Conservation (phyloP, 2,888 invertebrate genomes). For the Arctia plantaginis region DNA sequence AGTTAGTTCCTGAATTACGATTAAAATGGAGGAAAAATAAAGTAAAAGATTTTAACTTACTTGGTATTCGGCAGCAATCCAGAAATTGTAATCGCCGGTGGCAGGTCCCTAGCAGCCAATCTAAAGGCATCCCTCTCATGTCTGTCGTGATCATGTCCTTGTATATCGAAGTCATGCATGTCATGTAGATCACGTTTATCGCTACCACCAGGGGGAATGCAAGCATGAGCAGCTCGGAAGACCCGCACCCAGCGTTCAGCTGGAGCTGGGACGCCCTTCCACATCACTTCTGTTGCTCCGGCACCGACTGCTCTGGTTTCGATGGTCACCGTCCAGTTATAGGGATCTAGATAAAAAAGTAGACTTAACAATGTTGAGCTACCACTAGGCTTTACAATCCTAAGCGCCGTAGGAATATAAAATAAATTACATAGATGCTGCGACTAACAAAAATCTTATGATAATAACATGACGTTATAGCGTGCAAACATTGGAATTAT, state of each 20-base stretch:
- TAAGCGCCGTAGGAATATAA: too few species aligned
- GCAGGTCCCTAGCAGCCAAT: conserved; percentile 74
- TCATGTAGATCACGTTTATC: conserved; percentile 19
- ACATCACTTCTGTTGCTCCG: conserved; percentile 91
- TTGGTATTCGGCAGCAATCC: conserved; percentile 88
- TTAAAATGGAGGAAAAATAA: not conserved
- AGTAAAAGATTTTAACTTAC: conserved; percentile 49
- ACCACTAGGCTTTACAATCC: not conserved
- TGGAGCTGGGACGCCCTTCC: conserved; percentile 95
- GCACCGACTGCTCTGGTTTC: conserved; percentile 92
- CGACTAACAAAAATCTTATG: too few species aligned
- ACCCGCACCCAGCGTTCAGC: conserved; percentile 96
- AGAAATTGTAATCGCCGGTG: conserved; percentile 69
- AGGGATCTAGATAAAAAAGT: conserved; percentile 87
- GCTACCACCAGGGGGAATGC: conserved; percentile 62
- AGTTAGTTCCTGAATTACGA: not conserved
- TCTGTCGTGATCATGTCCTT: conserved; percentile 25
- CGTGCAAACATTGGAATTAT: too few species aligned
- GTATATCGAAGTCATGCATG: conserved; percentile 46
- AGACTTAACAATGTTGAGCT: not conserved
- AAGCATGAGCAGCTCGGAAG: conserved; percentile 91
- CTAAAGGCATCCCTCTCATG: conserved; percentile 75
- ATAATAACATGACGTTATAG: too few species aligned
- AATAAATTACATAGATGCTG: too few species aligned
- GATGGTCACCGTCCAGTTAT: conserved; percentile 92